These are phyloP conservation scores for Scaptomyza graminum DNA, from an alignment of 1,140 invertebrate genomes.

Conservation along the genomic window DNA sequence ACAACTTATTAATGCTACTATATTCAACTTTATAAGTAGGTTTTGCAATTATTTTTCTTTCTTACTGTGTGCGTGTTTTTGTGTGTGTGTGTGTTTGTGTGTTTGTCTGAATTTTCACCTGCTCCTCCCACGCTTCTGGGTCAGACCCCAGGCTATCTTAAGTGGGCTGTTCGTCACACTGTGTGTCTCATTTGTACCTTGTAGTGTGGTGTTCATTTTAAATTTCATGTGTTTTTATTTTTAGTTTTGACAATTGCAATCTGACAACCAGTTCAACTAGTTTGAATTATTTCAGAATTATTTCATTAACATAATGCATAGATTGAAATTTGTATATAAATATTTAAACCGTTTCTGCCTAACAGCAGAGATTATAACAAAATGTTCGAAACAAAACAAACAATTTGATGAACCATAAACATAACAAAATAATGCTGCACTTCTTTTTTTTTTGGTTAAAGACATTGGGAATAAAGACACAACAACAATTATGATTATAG, in stretches of 20 bases:
- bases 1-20: conserved; percentile 69
- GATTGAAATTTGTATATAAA: conserved; percentile 35
- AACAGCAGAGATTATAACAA: conserved; percentile 62
- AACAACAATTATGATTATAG: conserved; percentile 65
- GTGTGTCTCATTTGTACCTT: conserved; percentile 67
- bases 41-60: conserved; percentile 34
- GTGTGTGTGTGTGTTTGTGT: conserved; percentile 12
- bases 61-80: conserved; percentile 2
- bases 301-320: conserved; percentile 39
- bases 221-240: conserved; percentile 15
- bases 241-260: conserved; percentile 24
- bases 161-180: conserved; percentile 25
- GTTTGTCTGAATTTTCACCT: conserved; percentile 63
- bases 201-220: conserved; percentile 63
- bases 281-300: conserved; percentile 52
- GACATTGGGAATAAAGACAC: conserved; percentile 62
- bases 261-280: conserved; percentile 69
- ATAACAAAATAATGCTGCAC: conserved; percentile 48
- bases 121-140: conserved; percentile 49
- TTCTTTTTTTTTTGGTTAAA: conserved; percentile 17
- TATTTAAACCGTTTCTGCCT: conserved; percentile 27
- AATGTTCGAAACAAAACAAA: conserved; percentile 49
- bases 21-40: conserved; percentile 57
- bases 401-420: conserved; percentile 49
- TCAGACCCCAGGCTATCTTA: conserved; percentile 32